These are phyloP conservation scores for Leucophenga maculata DNA, from an alignment of 2,888 invertebrate species.

Conservation along the genomic window DNA sequence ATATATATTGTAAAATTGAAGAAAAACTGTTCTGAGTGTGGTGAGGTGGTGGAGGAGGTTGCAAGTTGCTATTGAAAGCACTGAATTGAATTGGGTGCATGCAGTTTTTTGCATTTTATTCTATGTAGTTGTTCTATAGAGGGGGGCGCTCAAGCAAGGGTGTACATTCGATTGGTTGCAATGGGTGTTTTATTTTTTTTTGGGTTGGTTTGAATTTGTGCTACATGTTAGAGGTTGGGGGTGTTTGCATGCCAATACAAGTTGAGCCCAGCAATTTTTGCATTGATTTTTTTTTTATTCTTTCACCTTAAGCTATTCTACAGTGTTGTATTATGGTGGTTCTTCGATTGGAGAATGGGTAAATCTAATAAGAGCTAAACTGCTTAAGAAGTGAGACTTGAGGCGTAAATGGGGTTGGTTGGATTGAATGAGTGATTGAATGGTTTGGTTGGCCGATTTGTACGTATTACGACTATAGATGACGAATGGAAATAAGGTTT, in stretches of 20 bases:
- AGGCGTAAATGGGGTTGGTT: constrained; percentile 32
- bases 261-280: constrained; percentile 23
- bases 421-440: constrained; percentile 42
- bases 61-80: constrained; percentile 35
- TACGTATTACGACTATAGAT: background rate
- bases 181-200: constrained; percentile 12
- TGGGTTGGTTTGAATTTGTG: background rate
- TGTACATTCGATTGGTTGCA: constrained; percentile 12
- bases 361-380: constrained; percentile 23
- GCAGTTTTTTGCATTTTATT: constrained; percentile 36
- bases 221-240: too few relatives aligned
- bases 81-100: constrained; percentile 45
- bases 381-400: constrained; percentile 27
- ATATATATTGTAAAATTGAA: constrained; percentile 2
- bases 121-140: background rate
- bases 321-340: background rate
- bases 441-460: constrained; percentile 37
- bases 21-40: constrained; percentile 3
- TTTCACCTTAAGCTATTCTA: constrained; percentile 7
- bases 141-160: background rate
- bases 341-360: background rate
- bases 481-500: constrained; percentile 60
- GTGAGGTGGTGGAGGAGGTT: constrained; percentile 1
- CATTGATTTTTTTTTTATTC: constrained; percentile 56
- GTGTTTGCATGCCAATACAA: constrained; percentile 2